Percentiles rank a stretch among this genome's conserved stretches.
These are phyloP conservation scores for Falco concolor DNA, from an alignment of 2,797 vertebrate genomes.

Conservation along the genomic window DNA sequence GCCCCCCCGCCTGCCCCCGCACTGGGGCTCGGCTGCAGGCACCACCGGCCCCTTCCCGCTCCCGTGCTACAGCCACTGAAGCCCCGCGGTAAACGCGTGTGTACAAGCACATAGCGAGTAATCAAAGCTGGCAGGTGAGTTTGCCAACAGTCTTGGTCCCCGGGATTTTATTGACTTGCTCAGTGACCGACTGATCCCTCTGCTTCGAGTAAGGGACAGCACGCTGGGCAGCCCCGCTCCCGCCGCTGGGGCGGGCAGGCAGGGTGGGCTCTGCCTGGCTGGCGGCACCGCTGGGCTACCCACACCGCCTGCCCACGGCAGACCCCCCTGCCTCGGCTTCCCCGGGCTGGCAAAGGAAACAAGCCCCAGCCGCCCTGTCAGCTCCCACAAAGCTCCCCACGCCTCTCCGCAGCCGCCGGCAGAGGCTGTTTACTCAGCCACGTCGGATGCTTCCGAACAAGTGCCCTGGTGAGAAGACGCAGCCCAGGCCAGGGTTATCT, in stretches of 20 bases:
- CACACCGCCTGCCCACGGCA: accelerated
- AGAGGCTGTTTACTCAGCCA: background rate
- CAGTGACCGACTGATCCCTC: background rate
- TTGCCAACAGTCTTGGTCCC: background rate
- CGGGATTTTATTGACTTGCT: background rate
- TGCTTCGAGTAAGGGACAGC: accelerated
- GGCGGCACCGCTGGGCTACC: background rate
- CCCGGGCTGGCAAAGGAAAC: background rate
- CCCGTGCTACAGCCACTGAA: accelerated
- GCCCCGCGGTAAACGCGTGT: background rate
- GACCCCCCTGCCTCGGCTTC: background rate
- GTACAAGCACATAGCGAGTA: background rate
- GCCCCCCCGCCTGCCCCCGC: accelerated
- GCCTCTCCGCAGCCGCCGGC: background rate
- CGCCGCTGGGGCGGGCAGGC: background rate
- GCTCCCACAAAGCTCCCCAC: background rate
- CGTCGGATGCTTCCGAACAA: accelerated
- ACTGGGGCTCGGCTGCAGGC: background rate
- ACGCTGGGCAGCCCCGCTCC: accelerated
- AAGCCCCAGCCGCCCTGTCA: background rate
- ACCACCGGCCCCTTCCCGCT: accelerated
- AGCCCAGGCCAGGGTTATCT: background rate
- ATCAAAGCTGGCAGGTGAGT: background rate
- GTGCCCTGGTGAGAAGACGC: background rate
- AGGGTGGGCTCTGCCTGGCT: background rate